Evolutionary conservation across 2,888 invertebrate species (phyloP).

Genomic region (Gnatocerus cornutus): DNA sequence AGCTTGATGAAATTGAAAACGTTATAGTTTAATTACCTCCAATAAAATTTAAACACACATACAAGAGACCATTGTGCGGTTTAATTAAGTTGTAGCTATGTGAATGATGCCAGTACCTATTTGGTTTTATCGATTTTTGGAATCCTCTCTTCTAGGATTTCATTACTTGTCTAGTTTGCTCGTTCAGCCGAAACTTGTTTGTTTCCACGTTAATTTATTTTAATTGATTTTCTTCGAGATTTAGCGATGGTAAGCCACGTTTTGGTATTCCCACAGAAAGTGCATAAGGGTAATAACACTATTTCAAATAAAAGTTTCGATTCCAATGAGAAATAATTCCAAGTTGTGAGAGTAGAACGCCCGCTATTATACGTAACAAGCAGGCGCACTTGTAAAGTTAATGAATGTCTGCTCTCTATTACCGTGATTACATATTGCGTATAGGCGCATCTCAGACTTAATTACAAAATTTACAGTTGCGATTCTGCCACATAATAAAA

Average conservation of each 20-base stretch:
- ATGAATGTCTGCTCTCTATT: conserved; percentile 61
- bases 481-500: conserved; percentile 58
- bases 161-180: conserved; percentile 50
- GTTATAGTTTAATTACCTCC: conserved; percentile 68
- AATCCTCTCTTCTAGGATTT: conserved; percentile 56
- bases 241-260: conserved; percentile 21
- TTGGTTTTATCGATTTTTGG: conserved; percentile 65
- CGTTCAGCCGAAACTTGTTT: conserved; percentile 49
- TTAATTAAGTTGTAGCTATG: conserved; percentile 68
- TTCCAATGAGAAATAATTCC: conserved; percentile 36
- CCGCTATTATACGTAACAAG: conserved; percentile 59
- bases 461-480: conserved; percentile 63
- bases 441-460: conserved; percentile 61
- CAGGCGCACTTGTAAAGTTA: conserved; percentile 60
- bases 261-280: conserved; percentile 26
- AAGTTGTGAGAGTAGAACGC: conserved; percentile 57
- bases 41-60: conserved; percentile 67
- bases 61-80: conserved; percentile 61
- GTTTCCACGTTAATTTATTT: conserved; percentile 49
- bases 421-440: conserved; percentile 61
- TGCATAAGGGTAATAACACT: conserved; percentile 31
- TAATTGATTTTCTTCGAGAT: conserved; percentile 50
- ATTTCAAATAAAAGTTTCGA: conserved; percentile 34
- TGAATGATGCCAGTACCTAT: conserved; percentile 64
- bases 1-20: conserved; percentile 66